Evolutionary conservation across 2,797 vertebrate genomes (phyloP).

Genomic region (Macropus fuliginosus): DNA sequence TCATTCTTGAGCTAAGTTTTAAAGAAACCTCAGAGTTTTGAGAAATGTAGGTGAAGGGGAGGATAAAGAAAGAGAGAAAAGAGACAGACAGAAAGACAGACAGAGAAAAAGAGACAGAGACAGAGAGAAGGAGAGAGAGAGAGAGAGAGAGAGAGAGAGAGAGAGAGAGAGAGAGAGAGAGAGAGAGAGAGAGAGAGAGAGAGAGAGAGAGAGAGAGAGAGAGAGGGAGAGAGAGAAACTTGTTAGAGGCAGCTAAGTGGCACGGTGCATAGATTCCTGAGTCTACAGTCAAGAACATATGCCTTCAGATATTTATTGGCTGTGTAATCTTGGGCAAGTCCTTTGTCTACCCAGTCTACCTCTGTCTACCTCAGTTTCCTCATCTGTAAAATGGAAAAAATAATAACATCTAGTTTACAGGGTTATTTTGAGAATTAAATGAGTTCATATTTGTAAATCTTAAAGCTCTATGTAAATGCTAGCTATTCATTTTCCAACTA

Average conservation of each 20-base stretch:
- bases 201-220: neutral
- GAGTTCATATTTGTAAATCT: neutral
- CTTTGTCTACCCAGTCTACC: neutral
- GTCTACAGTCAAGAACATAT: neutral
- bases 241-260: neutral
- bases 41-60: neutral
- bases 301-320: neutral
- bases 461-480: neutral
- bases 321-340: neutral
- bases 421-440: neutral
- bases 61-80: neutral
- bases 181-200: neutral
- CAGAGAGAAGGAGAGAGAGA: too few species aligned
- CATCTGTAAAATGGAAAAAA: neutral
- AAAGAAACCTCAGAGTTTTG: neutral
- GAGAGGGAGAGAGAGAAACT: neutral
- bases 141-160: neutral
- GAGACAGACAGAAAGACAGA: too few species aligned
- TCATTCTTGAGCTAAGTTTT: neutral
- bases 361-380: neutral
- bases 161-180: neutral
- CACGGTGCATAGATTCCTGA: neutral
- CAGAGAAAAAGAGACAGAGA: neutral
- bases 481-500: neutral
- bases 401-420: neutral